Base-by-base conservation (phyloP, 2,113 vertebrate species). In the Mastomys coucha region DNA sequence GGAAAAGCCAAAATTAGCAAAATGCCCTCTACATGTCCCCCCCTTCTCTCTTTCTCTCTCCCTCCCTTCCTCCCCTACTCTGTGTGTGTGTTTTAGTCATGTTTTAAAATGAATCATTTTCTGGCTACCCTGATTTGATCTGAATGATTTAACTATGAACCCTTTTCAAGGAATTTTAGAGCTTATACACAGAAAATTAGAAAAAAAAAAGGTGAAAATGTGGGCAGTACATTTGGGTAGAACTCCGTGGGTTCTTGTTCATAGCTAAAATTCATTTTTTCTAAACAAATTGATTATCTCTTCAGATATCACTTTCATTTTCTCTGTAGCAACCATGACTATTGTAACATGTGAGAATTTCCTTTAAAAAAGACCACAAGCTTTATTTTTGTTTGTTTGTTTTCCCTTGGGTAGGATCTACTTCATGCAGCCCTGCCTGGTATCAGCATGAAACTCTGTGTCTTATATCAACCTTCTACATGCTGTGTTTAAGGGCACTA, bases 1-100 rank as follows among this genome's bases (percentile, higher is more conserved):
- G 26, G 91, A 89, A 28, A 96, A 84, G 19, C 60, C 77, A 80
- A 92, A 96, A 97, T 51, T 91, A 96, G 72, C 76, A 90, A 91
- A 94, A 90, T 69, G 49, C 28, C 42, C 42, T 86, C 56, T 58
- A 76, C 1, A 73, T 19, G 80, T 85, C 86, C 80, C 73, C 31
- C 28, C 31, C 28, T 33, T 63, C 60, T 26, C 63, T 65, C 26
- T 26, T 24, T 26, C 63, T 28, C 65, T 31, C 65, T 12, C 65
- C 12, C 65, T 12, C 65, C 12, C 65, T 31, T 26, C 31, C 65
- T 31, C 65, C 31, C n/a, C n/a, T n/a, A n/a, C 11, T 31, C 26
- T 67, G 10, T 28, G 20, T 28, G 26, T 58, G 17, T 84, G 70
- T 84, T 94, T 95, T 95, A 91, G 89, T 49, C 58, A 2, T 92